Base-by-base conservation (phyloP, 2,797 vertebrate species). In the Fistularia tabacaria region DNA sequence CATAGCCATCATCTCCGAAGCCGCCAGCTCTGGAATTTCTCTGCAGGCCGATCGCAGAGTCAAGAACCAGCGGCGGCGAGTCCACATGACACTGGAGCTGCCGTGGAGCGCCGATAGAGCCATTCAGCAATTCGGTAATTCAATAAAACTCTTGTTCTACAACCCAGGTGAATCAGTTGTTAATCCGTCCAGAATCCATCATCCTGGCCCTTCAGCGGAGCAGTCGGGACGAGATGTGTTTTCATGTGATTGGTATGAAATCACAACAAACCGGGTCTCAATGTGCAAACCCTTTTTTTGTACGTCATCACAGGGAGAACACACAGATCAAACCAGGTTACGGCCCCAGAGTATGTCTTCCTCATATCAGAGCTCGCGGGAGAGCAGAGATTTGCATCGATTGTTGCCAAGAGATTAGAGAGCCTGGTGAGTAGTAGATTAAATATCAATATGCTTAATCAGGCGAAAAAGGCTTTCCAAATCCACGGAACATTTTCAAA, bases 1-100 rank as follows among this genome's bases (percentile, higher is more conserved):
- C 83, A 98, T 99, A n/a, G 91, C 97, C 72, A 99, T 99, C 61
- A 99, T 99, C 88, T 99, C 97, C 0, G 97, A 99, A 86, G 97
- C 97, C 15, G 97, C 97, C 83, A 99, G 97, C 89, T 99, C 97
- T 0, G 97, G 96, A 7, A 99, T 99, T 59, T 99, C 97, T 0
- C 79, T 99, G 80, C 97, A 99, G 87, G 97, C 97, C 0, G 97
- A 99, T 61, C 93, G 97, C 0, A 89, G 97, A 49, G 97, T 97
- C 49, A 95, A 95, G 87, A 99, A 99, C 80, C 95, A 99, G 87
- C 89, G 95, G 38, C 79, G 97, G 53, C 89, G 97, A 72, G 97
- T 99, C 10, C 97, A 98, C 80, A 99, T 99, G 96, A 99, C 97
- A 0, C 82, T 99, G 62, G 96, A 99, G 83, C 81, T 99, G 73